Evolutionary conservation across 2,113 vertebrate species (phyloP).

Genomic region (Tetraodon nigroviridis): DNA sequence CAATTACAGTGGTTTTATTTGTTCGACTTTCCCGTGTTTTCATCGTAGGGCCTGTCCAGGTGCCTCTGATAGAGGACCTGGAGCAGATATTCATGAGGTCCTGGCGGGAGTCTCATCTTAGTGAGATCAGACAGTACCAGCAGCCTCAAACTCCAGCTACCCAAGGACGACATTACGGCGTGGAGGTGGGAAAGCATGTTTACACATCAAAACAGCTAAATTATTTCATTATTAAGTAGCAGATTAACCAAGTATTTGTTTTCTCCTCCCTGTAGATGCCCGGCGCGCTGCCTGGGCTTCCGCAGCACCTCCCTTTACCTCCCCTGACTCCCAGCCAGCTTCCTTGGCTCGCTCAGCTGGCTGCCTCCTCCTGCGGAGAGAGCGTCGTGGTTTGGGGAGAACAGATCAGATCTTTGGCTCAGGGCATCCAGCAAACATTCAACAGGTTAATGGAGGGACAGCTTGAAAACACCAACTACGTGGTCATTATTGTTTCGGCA

Average conservation of each 20-base stretch:
- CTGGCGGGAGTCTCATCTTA: constrained; percentile 90
- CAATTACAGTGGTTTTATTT: neutral
- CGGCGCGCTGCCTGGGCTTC: constrained; percentile 65
- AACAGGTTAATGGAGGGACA: constrained; percentile 82
- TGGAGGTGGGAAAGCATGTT: constrained; percentile 47
- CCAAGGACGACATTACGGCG: constrained; percentile 64
- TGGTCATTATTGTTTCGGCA: constrained; percentile 87
- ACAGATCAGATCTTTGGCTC: constrained; percentile 82
- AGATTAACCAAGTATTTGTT: neutral
- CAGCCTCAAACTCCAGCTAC: constrained; percentile 74
- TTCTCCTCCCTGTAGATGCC: constrained; percentile 61
- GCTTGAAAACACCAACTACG: constrained; percentile 87
- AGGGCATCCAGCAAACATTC: constrained; percentile 89
- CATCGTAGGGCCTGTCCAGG: constrained; percentile 84
- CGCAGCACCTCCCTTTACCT: constrained; percentile 58
- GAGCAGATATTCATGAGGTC: constrained; percentile 97
- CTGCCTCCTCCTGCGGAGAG: constrained; percentile 89
- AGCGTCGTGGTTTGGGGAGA: constrained; percentile 84
- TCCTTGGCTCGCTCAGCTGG: constrained; percentile 92
- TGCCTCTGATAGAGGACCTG: constrained; percentile 92
- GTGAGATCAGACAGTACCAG: constrained; percentile 89
- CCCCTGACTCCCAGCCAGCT: constrained; percentile 85
- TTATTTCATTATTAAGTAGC: neutral
- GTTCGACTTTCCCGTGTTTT: constrained; percentile 1
- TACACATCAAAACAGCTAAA: neutral